A percentile compares a stretch with the other conserved stretches of the same genome.
These are phyloP conservation scores for Pachyramphus minor DNA, from an alignment of 2,113 vertebrate species.

Conservation along the genomic window DNA sequence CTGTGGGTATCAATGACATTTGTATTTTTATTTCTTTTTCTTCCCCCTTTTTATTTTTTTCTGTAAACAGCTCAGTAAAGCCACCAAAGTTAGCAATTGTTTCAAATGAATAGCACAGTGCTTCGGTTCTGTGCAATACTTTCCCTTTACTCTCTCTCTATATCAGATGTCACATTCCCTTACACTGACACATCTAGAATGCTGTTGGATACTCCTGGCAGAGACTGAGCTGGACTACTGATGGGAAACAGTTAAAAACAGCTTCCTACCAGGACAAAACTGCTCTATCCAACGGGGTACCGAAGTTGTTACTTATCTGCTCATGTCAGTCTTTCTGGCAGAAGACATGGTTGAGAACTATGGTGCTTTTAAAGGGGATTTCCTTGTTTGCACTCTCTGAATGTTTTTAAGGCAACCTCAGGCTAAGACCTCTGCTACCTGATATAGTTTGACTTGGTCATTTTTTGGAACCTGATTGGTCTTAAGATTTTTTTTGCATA, in stretches of 20 bases:
- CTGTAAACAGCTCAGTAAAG: neutral
- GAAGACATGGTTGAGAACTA: neutral
- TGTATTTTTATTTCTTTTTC: neutral
- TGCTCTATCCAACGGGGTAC: neutral
- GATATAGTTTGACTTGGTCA: neutral
- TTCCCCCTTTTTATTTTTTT: neutral
- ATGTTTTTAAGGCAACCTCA: neutral
- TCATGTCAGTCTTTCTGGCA: neutral
- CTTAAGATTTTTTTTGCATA: neutral
- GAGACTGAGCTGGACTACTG: neutral
- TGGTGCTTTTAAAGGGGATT: neutral
- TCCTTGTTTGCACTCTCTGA: neutral
- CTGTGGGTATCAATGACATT: neutral
- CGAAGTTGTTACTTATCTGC: neutral
- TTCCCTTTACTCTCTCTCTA: neutral
- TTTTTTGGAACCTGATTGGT: neutral
- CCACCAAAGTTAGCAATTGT: neutral
- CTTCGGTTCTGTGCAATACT: neutral
- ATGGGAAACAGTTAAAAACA: neutral
- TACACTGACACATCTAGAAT: neutral
- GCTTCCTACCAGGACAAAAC: neutral
- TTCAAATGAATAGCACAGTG: conserved; percentile 19
- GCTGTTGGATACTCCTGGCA: neutral
- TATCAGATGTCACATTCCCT: neutral
- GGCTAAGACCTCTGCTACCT: neutral